Base-by-base conservation (phyloP, 2,113 vertebrate genomes). In the Sapayoa aenigma region DNA sequence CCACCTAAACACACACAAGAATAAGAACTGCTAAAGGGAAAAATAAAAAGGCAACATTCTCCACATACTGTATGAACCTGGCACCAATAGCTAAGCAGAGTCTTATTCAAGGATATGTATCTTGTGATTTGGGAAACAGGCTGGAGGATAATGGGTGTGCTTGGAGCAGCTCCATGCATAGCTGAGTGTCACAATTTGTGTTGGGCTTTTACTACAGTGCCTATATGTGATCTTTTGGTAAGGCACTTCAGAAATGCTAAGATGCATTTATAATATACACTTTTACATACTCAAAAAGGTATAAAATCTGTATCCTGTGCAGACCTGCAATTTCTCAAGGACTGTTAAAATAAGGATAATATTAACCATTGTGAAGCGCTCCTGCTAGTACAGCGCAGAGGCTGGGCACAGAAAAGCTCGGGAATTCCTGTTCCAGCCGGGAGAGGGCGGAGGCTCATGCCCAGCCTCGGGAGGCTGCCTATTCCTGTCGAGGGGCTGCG, bases 371-470 rank as follows among this genome's bases (percentile, higher is more conserved):
- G 52, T 0, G 68, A 33, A 27, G 27, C 5, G 41, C 56, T 16
- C 19, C 65, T 47, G 15, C 35, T 14, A 56, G 5, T 2, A 3
- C 15, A 4, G n/a, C 1, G 9, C 23, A 11, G 71, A 13, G 31
- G 21, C 9, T 7, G 11, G 7, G 8, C 4, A 5, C 22, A 44
- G 1, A 8, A 5, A 9, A 60, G 44, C 39, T 60, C 46, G 52
- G 9, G 71, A 3, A 33, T 88, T 30, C 91, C 39, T 24, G 46
- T 71, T 74, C 31, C 63, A 55, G 72, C 91, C 96, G 90, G 91
- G 78, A 95, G 96, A 93, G 95, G 95, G 93, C 94, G 86, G 83
- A 52, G 63, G 56, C 12, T 89, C 46, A 12, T 4, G 4, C 35
- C 3, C 46, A 14, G 88, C 31, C 47, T 25, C 50, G 49, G 71